Evolutionary conservation across 2,888 invertebrate genomes (phyloP).

Genomic region (Thecocarcelia acutangulata): DNA sequence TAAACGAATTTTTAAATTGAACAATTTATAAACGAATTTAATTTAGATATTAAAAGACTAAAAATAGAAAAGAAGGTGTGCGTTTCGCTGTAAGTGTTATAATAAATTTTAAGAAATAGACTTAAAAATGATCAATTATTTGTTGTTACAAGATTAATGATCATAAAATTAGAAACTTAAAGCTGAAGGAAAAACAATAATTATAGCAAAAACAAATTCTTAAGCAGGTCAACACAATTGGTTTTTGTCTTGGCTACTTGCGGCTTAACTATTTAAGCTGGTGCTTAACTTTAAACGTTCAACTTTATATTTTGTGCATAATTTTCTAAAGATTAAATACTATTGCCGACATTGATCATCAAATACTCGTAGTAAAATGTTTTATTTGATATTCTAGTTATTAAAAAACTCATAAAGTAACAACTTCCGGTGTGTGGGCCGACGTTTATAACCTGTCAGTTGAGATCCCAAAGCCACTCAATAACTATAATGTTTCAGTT

Average conservation of each 20-base stretch:
- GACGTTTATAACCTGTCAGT: conserved; percentile 56
- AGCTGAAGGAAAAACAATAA: neutral
- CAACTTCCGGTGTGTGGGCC: conserved; percentile 68
- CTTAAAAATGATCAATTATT: conserved; percentile 43
- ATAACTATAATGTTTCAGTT: neutral
- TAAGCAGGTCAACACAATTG: too few relatives aligned
- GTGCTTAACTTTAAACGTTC: neutral
- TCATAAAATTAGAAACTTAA: conserved; percentile 10
- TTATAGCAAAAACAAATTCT: too few relatives aligned
- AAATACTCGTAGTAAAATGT: too few relatives aligned
- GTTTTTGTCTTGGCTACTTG: too few relatives aligned
- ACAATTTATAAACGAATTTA: conserved; percentile 43
- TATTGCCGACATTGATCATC: conserved; percentile 33
- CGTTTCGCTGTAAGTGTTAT: neutral
- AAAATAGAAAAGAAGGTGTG: conserved; percentile 21
- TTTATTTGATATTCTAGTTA: conserved; percentile 20
- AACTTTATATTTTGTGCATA: neutral
- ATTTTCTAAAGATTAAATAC: neutral
- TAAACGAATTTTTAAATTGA: conserved; percentile 53
- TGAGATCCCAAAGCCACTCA: conserved; percentile 8
- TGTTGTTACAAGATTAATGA: conserved; percentile 47
- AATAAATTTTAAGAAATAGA: conserved; percentile 31
- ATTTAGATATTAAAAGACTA: neutral
- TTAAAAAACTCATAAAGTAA: conserved; percentile 60
- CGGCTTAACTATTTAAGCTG: neutral